Percentiles rank a stretch among this genome's conserved stretches.
These are phyloP conservation scores for Holothuria scabra DNA, from an alignment of 53 echinoderm and acorn worm genomes.

Conservation along the genomic window DNA sequence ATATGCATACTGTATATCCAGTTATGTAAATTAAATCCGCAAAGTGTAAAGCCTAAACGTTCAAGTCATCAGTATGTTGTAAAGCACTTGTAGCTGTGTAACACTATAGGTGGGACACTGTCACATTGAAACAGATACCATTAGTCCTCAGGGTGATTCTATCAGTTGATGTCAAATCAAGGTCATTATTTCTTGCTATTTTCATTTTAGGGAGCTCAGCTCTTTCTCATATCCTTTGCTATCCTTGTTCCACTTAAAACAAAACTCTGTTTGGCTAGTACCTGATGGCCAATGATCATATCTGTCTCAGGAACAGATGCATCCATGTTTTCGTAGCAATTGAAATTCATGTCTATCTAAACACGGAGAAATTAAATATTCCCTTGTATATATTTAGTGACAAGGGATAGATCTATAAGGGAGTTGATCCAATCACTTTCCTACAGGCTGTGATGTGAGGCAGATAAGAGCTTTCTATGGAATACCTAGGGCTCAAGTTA, in stretches of 20 bases:
- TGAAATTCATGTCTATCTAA: conserved; percentile 23
- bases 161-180: conserved; percentile 13
- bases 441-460: conserved; percentile 9
- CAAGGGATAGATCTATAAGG: neutral
- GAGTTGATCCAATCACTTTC: conserved; percentile 25
- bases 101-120: no score
- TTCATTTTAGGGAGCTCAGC: neutral
- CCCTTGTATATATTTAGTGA: conserved; percentile 7
- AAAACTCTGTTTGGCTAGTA: no score
- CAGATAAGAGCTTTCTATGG: neutral
- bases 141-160: no score
- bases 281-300: no score
- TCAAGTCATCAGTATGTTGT: no score
- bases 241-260: no score
- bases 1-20: no score
- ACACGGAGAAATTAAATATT: conserved; percentile 10
- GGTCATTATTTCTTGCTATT: neutral
- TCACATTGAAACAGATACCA: no score
- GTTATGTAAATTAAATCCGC: no score
- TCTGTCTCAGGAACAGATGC: neutral
- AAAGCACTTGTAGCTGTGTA: no score
- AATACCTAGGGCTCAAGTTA: conserved; percentile 23
- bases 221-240: neutral
- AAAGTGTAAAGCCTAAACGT: no score
- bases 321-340: conserved; percentile 29